phyloP scores from a whole-genome alignment of 2,113 vertebrate species.

The Seriola rivoliana region DNA sequence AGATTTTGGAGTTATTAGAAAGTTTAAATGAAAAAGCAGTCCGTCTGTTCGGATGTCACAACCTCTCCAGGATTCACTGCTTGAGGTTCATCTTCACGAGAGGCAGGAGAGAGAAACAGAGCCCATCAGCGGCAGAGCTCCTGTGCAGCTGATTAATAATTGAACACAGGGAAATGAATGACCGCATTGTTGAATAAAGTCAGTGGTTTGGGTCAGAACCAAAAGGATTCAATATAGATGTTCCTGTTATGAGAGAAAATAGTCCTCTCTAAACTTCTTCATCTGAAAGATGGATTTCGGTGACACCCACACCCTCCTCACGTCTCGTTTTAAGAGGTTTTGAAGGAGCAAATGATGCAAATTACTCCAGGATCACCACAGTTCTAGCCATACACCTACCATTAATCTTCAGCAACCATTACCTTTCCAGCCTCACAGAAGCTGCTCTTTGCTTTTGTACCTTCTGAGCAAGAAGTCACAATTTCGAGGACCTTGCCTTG shows the following conservation, averaged over 20 bases:
- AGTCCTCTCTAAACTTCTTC: neutral
- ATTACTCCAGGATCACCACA: neutral
- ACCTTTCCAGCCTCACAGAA: neutral
- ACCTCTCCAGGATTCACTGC: too few species aligned
- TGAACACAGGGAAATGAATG: conserved; percentile 6
- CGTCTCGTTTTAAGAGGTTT: neutral
- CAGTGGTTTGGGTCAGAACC: neutral
- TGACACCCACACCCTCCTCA: too few species aligned
- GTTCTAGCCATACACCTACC: neutral
- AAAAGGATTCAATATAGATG: neutral
- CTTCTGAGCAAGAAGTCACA: neutral
- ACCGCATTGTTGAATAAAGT: neutral
- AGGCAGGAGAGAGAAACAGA: neutral
- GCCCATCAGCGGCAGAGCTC: neutral
- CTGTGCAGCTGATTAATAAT: conserved; percentile 16
- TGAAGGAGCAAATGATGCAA: neutral
- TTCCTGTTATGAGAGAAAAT: neutral
- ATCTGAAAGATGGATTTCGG: neutral
- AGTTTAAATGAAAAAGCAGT: too few species aligned
- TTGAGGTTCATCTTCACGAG: too few species aligned
- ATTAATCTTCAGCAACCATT: conserved; percentile 20
- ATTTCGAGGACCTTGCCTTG: conserved; percentile 9
- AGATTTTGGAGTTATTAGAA: too few species aligned
- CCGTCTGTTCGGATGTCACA: too few species aligned
- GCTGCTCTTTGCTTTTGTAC: neutral